Conservation (phyloP, 2,888 invertebrate species). For the Adela reaumurella region DNA sequence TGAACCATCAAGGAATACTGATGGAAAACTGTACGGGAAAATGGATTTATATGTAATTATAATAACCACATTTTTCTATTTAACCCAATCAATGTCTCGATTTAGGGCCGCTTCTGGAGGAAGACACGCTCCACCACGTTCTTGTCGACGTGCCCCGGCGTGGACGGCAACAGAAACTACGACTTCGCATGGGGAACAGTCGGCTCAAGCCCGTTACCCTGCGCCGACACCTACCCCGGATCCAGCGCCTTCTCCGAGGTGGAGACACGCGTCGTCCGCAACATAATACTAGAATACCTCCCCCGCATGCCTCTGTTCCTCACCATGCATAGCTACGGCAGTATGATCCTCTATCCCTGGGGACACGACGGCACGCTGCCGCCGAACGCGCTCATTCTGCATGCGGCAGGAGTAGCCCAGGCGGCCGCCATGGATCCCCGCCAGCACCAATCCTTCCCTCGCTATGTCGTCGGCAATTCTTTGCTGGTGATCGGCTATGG, state of each 20-base stretch:
- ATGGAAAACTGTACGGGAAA: too few species aligned
- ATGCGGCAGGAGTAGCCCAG: constrained; percentile 35
- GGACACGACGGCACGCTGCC: constrained; percentile 55
- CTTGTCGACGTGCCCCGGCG: constrained; percentile 55
- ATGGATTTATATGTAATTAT: too few species aligned
- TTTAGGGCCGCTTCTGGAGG: constrained; percentile 63
- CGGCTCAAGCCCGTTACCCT: constrained; percentile 53
- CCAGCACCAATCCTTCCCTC: constrained; percentile 28
- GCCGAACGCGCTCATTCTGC: constrained; percentile 38
- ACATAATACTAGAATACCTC: constrained; percentile 49
- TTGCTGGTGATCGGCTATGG: constrained; percentile 48
- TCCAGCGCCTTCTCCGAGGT: constrained; percentile 61
- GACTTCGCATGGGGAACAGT: constrained; percentile 65
- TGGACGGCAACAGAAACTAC: constrained; percentile 75
- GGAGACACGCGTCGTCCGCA: constrained; percentile 58
- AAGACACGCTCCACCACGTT: constrained; percentile 58
- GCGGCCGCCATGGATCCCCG: constrained; percentile 30
- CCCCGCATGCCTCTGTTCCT: constrained; percentile 60
- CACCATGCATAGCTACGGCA: constrained; percentile 72
- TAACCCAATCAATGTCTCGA: too few species aligned
- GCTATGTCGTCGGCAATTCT: constrained; percentile 52
- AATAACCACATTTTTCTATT: too few species aligned
- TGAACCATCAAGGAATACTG: too few species aligned
- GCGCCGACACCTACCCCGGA: constrained; percentile 61
- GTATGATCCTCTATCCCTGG: constrained; percentile 66